Percentiles rank a stretch among this genome's conserved stretches.
Conservation (phyloP, 2,797 vertebrate genomes). For the Eulemur albifrons region DNA sequence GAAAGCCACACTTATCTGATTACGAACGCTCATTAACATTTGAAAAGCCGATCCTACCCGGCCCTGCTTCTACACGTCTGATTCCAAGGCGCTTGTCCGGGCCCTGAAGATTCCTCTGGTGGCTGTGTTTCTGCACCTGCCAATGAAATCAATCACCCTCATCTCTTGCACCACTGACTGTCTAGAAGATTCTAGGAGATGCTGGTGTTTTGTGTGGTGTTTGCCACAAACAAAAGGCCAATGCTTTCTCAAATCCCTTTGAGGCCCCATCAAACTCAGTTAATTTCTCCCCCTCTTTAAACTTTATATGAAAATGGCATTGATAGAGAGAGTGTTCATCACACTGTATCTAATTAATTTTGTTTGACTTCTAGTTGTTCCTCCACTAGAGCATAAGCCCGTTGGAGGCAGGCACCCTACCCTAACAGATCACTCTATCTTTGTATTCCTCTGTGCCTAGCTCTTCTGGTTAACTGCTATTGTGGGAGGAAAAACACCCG, state of each 20-base stretch:
- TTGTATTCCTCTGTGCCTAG: not conserved
- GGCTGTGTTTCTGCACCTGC: constrained; percentile 66
- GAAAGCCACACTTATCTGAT: constrained; percentile 56
- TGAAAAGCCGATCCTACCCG: constrained; percentile 52
- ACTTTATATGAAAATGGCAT: not conserved
- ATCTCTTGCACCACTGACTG: not conserved
- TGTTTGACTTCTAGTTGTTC: not conserved
- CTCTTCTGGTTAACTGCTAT: not conserved
- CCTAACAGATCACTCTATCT: not conserved
- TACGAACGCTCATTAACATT: constrained; percentile 60
- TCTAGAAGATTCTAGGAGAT: constrained; percentile 25
- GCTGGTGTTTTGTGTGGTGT: constrained; percentile 4
- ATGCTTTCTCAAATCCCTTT: not conserved
- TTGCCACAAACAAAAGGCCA: not conserved
- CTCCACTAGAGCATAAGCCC: not conserved
- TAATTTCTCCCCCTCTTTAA: not conserved
- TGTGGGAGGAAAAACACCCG: not conserved
- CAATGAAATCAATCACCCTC: constrained; percentile 10
- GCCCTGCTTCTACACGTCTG: constrained; percentile 43
- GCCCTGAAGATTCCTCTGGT: constrained; percentile 31
- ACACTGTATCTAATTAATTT: not conserved
- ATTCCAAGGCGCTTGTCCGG: constrained; percentile 61
- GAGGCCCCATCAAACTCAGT: not conserved
- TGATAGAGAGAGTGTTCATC: not conserved
- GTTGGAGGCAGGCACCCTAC: not conserved